Base-by-base conservation (phyloP, 2,113 vertebrate genomes). In the Oreochromis aureus region DNA sequence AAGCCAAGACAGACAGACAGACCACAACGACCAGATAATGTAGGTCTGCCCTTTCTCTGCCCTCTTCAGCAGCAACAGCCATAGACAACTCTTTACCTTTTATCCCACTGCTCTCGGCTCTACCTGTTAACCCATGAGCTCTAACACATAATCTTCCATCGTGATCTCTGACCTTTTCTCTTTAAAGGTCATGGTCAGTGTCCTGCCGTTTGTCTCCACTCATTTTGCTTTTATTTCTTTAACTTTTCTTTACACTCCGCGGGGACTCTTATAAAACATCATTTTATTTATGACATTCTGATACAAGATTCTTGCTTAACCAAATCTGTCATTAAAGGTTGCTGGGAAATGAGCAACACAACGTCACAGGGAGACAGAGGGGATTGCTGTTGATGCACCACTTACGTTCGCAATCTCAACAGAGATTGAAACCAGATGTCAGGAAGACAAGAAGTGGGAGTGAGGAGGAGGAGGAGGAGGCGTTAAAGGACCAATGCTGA, bases 51-150 rank as follows among this genome's bases (percentile, higher is more conserved):
- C 86, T 97, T 91, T 96, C 96, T 96, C 96, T 97, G 96, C 97
- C 97, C 95, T 96, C 89, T 56, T 18, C 46, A 93, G 96, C 96
- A 96, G 96, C 96, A 97, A 13, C 69, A 24, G 96, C 97, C 97
- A 97, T 97, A 97, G 98, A 98, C 96, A 95, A 81, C 95, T 88
- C 91, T 92, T 93, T 95, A 92, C 95, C 97, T 98, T 98, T 98
- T 96, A 97, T 97, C 97, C 88, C 2, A 22, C 19, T 4, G 18
- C 16, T 95, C 97, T 97, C 96, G 96, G 95, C 96, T 96, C 96
- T 94, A 96, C 96, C 96, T 97, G 96, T 96, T 96, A 96, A 97
- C 96, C 97, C 92, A 63, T 96, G 97, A 97, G 96, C 97, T 96
- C 95, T 92, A 94, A 97, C 96, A 97, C 89, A 86, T 41, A 69